Percentiles rank a stretch among this genome's conserved stretches.
These are phyloP conservation scores for Mythimna ferrago DNA, from an alignment of 2,888 invertebrate species.

Conservation along the genomic window DNA sequence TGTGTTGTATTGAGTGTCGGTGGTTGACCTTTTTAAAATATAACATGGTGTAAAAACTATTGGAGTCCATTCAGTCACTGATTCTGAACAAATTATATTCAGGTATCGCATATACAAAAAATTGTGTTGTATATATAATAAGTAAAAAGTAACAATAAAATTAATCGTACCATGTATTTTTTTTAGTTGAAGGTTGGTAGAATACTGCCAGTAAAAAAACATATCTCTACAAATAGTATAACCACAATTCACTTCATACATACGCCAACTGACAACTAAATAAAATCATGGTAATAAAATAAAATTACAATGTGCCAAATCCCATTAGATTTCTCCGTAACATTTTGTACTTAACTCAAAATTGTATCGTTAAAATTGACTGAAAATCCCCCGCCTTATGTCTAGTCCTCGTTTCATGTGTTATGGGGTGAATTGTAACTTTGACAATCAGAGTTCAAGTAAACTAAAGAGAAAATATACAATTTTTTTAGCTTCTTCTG, in stretches of 20 bases:
- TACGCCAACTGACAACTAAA: conserved; percentile 18
- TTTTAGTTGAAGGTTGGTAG: conserved; percentile 1
- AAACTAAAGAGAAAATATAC: neutral
- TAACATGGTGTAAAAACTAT: too few relatives aligned
- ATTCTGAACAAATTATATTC: too few relatives aligned
- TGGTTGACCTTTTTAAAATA: too few relatives aligned
- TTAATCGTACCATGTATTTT: conserved; percentile 22
- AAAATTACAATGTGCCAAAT: conserved; percentile 71
- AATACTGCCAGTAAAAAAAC: conserved; percentile 22
- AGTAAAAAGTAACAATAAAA: conserved; percentile 34
- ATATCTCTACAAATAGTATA: conserved; percentile 17
- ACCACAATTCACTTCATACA: neutral
- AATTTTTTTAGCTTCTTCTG: too few relatives aligned
- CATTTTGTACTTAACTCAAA: conserved; percentile 43
- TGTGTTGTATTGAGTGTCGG: too few relatives aligned
- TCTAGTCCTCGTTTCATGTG: conserved; percentile 66
- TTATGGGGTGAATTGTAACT: conserved; percentile 47
- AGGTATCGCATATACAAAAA: too few relatives aligned
- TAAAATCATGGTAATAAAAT: conserved; percentile 27
- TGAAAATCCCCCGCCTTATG: conserved; percentile 71
- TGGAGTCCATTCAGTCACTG: too few relatives aligned
- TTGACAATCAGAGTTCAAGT: neutral
- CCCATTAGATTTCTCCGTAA: conserved; percentile 61
- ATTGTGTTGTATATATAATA: conserved; percentile 31
- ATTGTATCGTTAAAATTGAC: conserved; percentile 64